Percentiles rank a stretch among this genome's conserved stretches.
These are phyloP conservation scores for Spilogale gracilis DNA, from an alignment of 2,113 vertebrate genomes.

Conservation along the genomic window DNA sequence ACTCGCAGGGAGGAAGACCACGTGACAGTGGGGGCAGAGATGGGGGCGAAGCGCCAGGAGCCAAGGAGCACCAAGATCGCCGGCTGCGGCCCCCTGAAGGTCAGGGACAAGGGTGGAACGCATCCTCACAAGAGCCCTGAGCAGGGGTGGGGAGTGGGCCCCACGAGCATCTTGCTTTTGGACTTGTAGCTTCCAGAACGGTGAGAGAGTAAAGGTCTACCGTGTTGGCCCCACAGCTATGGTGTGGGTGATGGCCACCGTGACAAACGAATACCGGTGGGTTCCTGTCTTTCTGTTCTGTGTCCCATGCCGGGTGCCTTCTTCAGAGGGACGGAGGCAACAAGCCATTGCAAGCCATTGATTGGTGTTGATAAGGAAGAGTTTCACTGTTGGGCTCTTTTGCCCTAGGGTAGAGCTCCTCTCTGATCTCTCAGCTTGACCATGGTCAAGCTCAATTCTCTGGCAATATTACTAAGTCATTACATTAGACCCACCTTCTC, in stretches of 20 bases:
- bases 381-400: fast-evolving
- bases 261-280: fast-evolving
- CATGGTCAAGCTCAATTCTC: not conserved
- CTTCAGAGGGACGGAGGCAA: not conserved
- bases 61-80: not conserved
- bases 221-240: too few species aligned
- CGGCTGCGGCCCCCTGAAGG: not conserved
- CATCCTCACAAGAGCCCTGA: not conserved
- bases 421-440: not conserved
- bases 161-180: not conserved
- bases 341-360: too few species aligned
- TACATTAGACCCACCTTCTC: not conserved
- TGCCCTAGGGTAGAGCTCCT: fast-evolving
- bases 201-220: fast-evolving
- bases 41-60: not conserved
- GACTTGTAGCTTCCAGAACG: not conserved
- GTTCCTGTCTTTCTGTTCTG: not conserved
- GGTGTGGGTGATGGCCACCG: fast-evolving
- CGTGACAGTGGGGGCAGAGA: not conserved
- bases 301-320: fast-evolving
- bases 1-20: not conserved
- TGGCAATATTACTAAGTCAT: too few species aligned
- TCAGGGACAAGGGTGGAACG: not conserved
- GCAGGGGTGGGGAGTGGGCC: not conserved
- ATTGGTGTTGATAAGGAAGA: not conserved